phyloP scores from a whole-genome alignment of 2,797 vertebrate species.

The Dallia pectoralis region DNA sequence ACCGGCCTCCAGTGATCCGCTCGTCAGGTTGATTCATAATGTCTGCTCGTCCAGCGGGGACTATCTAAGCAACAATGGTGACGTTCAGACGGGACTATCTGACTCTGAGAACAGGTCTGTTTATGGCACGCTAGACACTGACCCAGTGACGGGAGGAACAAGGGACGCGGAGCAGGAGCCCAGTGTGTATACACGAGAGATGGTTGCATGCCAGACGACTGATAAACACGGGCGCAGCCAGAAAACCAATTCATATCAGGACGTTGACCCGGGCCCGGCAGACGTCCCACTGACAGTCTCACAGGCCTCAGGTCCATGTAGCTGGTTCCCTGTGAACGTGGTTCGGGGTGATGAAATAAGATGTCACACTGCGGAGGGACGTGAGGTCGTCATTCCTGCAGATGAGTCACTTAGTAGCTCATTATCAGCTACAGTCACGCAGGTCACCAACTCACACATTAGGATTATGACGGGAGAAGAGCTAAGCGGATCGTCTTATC shows the following conservation, averaged over 20 bases:
- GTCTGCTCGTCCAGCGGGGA: slow-evolving; percentile 27
- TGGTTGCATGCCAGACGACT: slow-evolving; percentile 42
- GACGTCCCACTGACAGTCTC: slow-evolving; percentile 23
- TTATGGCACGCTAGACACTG: slow-evolving; percentile 33
- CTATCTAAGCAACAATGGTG: slow-evolving; percentile 33
- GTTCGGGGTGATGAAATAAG: slow-evolving; percentile 17
- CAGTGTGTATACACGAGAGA: slow-evolving; percentile 50
- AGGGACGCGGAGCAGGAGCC: slow-evolving; percentile 35
- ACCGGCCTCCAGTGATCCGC: slow-evolving; percentile 22
- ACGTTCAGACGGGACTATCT: slow-evolving; percentile 43
- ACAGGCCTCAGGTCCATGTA: slow-evolving; percentile 21
- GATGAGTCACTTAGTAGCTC: neutral
- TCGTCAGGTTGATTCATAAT: slow-evolving; percentile 50
- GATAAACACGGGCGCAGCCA: slow-evolving; percentile 37
- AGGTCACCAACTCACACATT: slow-evolving; percentile 1
- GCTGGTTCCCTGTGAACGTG: slow-evolving; percentile 29
- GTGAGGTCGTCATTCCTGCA: neutral
- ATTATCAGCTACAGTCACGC: neutral
- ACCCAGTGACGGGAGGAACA: slow-evolving; percentile 13
- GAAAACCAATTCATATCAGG: slow-evolving; percentile 36
- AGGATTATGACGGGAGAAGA: slow-evolving; percentile 6
- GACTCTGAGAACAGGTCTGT: slow-evolving; percentile 43
- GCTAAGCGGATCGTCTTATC: neutral
- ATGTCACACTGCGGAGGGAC: slow-evolving; percentile 2
- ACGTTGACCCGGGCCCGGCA: slow-evolving; percentile 41